phyloP scores from a whole-genome alignment of 2,888 invertebrate species.

The Ecliptopera silaceata region DNA sequence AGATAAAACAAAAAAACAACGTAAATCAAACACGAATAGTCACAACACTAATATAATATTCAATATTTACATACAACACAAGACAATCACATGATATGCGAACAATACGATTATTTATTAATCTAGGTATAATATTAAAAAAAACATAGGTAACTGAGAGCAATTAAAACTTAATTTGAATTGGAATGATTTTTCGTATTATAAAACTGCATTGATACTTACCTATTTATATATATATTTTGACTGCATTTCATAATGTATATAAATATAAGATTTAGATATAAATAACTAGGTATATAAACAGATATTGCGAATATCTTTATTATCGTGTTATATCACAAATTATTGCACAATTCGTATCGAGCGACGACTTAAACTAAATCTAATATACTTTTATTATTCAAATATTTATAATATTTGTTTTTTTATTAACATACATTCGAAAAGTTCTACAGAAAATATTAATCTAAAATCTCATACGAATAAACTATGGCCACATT shows the following conservation, averaged over 20 bases:
- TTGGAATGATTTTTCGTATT: too few species aligned
- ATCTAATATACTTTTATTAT: conserved; percentile 2
- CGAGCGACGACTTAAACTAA: conserved; percentile 11
- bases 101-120: conserved; percentile 14
- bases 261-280: not conserved
- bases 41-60: conserved; percentile 73
- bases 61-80: conserved; percentile 70
- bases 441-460: conserved; percentile 5
- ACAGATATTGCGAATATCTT: not conserved
- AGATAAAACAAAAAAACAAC: conserved; percentile 34
- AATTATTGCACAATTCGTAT: conserved; percentile 21
- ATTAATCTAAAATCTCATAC: not conserved
- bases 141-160: too few species aligned
- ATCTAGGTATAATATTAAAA: too few species aligned
- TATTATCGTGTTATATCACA: not conserved
- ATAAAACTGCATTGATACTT: not conserved
- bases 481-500: conserved; percentile 18
- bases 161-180: too few species aligned
- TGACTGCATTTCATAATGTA: conserved; percentile 1
- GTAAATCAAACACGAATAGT: conserved; percentile 63
- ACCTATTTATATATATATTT: too few species aligned
- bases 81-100: conserved; percentile 47
- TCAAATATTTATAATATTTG: conserved; percentile 28
- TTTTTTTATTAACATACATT: conserved; percentile 17
- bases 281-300: too few species aligned